Base-by-base conservation (phyloP, 92 coral and sea anemone species). In the Zoanthus sansibaricus region DNA sequence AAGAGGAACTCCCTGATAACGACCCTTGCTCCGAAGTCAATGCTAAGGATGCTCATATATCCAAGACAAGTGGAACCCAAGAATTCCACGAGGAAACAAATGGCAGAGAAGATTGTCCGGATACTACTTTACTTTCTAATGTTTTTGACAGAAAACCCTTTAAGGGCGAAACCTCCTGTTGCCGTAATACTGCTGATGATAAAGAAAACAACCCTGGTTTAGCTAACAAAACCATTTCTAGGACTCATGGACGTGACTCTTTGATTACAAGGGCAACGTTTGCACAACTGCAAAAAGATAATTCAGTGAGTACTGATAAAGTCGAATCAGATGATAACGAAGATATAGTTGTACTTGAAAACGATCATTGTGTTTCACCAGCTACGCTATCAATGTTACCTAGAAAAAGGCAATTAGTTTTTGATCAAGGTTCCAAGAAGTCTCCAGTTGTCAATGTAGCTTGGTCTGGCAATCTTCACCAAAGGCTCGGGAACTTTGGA, bases 371-470 rank as follows among this genome's bases (percentile, higher is more conserved):
- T 9, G 66, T 79, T 2, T 78, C 93, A 12, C 79, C 84, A 59
- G 70, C 84, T 1, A 75, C 93, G 5, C 80, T 86, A 9, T 77
- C 86, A 15, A 21, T 82, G 70, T 82, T 80, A 9, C 42, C 73
- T 25, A 86, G 82, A 45, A 89, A 90, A 75, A 79, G 93, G 58
- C 86, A 59, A 64, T n/a, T 90, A 7, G 10, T 71, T 0, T 51
- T 75, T 66, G 93, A 87, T 20, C 61, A 83, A 33, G 68, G 82
- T 5, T 82, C 86, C 7, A 92, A 69, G 71, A 92, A 87, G 68
- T 92, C 95, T 2, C 95, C 95, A 32, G 95, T 90, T 1, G 95
- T 92, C 16, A 87, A 78, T 46, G 86, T 92, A 52, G 68, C 91
- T 71, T 92, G 86, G 83, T 52, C 71, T 20, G 54, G 79, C 33